Evolutionary conservation across 2,797 vertebrate genomes (phyloP), one percentile per base, ranked within the genome.

Genomic region (Lithobates pipiens): DNA sequence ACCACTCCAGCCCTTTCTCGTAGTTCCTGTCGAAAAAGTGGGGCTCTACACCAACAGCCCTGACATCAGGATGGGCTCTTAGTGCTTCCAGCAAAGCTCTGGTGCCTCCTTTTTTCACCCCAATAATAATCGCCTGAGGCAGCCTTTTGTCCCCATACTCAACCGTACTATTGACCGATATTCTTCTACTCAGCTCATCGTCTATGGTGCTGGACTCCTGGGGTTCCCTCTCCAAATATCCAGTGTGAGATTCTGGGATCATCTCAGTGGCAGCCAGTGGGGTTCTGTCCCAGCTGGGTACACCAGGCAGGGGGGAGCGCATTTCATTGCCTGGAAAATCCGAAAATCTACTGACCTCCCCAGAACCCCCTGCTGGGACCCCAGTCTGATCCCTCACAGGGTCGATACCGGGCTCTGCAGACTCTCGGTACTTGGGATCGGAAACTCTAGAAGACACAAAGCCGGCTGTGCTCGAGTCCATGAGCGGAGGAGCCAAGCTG

Each of bases 21-120:
- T 99, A 99, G 95, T 99, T 96, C 93, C 98, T 96, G 92, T 99
- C 98, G 94, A 99, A 99, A 95, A 99, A 99, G 92, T 99, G 98
- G 8, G 98, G 98, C 92, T 99, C 98, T 15, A 97, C 97, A 3
- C 98, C 98, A 78, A 99, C 97, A 6, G 98, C 98, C 89, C 98
- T 96, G 89, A 99, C 97, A 92, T 98, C 98, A 82, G 98, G 98
- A 89, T 99, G 98, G 44, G 97, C 97, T 86, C 98, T 93, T 88
- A 99, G 95, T 29, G 97, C 97, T 92, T 99, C 98, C 75, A 99
- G 95, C 90, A 99, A 94, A 85, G 98, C 98, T 88, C 98, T 91
- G 67, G 98, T 99, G 0, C 98, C 98, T 54, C 98, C 98, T 89
- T 99, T 99, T 94, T 99, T 99, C 93, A 99, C 98, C 80, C 98